Conservation (phyloP, 2,113 vertebrate genomes). For the Passer montanus region DNA sequence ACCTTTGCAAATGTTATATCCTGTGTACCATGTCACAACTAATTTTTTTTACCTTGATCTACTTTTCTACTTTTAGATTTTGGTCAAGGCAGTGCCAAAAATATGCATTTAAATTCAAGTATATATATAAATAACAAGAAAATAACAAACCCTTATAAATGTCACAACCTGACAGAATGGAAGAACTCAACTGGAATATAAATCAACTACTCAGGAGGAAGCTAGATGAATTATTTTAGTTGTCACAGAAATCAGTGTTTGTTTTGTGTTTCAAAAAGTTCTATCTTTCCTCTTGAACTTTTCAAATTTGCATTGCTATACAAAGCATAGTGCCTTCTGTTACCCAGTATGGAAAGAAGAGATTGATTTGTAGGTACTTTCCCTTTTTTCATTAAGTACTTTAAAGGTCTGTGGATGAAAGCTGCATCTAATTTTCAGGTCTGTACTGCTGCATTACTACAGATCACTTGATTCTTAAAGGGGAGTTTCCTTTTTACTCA, state of each 20-base stretch:
- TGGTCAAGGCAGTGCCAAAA: neutral
- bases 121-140: neutral
- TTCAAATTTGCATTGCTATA: neutral
- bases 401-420: neutral
- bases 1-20: neutral
- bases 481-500: neutral
- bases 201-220: neutral
- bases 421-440: neutral
- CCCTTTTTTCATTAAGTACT: neutral
- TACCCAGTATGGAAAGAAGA: neutral
- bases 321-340: neutral
- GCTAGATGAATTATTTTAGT: neutral
- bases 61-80: neutral
- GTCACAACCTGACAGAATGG: neutral
- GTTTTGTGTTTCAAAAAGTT: neutral
- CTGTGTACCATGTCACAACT: neutral
- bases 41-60: neutral
- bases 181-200: neutral
- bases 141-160: neutral
- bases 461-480: neutral
- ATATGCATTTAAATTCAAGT: neutral
- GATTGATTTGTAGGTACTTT: neutral
- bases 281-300: neutral
- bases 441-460: neutral
- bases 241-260: neutral